These are phyloP conservation scores for Solea solea DNA, from an alignment of 2,113 vertebrate species.

Conservation along the genomic window DNA sequence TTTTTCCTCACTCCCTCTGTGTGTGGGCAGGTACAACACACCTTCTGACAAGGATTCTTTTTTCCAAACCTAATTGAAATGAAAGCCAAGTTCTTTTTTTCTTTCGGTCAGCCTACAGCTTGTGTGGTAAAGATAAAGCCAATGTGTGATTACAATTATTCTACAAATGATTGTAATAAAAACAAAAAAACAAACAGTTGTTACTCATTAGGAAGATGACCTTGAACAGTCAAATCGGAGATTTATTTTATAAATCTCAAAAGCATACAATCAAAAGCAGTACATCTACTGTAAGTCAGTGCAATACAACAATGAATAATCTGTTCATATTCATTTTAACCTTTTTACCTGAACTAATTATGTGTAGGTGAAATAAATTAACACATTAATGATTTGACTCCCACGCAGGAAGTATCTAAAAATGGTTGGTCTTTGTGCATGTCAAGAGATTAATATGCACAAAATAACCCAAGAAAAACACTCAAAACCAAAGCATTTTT, in stretches of 20 bases:
- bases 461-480: no score
- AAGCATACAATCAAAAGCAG: no score
- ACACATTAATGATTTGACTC: no score
- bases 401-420: no score
- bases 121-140: background rate
- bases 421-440: no score
- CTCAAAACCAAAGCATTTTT: background rate
- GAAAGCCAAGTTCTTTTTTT: slow-evolving; percentile 8
- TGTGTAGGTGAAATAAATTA: no score
- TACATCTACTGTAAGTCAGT: no score
- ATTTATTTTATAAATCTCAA: no score
- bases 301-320: no score
- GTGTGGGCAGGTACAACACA: slow-evolving; percentile 31
- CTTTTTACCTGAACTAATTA: no score
- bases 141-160: background rate
- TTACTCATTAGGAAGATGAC: background rate
- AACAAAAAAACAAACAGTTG: background rate
- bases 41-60: slow-evolving; percentile 20
- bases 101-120: background rate
- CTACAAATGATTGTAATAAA: background rate
- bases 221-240: background rate
- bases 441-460: no score
- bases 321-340: no score
- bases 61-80: slow-evolving; percentile 22
- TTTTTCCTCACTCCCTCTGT: slow-evolving; percentile 54